A percentile compares a stretch with the other conserved stretches of the same genome.
phyloP scores from a whole-genome alignment of 2,113 vertebrate genomes.

The Paracyprichromis sp. region DNA sequence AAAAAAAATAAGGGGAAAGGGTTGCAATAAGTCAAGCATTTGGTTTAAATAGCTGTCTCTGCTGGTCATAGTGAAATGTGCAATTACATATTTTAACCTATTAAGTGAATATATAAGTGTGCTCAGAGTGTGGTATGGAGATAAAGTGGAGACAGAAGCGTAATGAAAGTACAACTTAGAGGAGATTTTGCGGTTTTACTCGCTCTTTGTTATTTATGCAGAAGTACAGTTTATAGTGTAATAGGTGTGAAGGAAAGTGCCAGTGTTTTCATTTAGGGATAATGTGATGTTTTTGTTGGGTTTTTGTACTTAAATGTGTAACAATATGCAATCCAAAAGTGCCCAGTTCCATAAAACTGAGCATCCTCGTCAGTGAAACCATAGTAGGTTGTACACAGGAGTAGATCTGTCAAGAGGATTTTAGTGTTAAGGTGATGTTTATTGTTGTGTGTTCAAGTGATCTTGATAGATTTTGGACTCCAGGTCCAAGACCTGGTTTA shows the following conservation, averaged over 20 bases:
- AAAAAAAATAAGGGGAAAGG: not conserved
- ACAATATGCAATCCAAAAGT: conserved; percentile 62
- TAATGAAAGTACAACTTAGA: conserved; percentile 2
- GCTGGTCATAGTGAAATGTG: conserved; percentile 37
- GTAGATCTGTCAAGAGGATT: not conserved
- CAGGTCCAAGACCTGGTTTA: not conserved
- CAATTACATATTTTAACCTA: conserved; percentile 31
- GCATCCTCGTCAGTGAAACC: conserved; percentile 20
- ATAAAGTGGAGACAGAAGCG: not conserved
- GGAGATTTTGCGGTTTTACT: not conserved
- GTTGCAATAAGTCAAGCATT: conserved; percentile 52
- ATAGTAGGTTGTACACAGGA: not conserved
- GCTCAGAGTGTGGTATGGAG: not conserved
- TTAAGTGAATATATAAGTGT: conserved; percentile 8
- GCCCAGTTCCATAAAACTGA: conserved; percentile 33
- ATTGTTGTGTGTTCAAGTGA: not conserved
- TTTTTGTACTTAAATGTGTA: conserved; percentile 33
- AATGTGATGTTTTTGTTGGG: not conserved
- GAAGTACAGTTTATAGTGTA: conserved; percentile 1
- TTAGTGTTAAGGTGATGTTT: conserved; percentile 16
- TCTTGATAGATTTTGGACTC: not conserved
- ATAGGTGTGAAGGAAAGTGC: conserved; percentile 40
- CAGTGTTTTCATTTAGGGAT: conserved; percentile 49
- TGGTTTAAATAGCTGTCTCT: not conserved
- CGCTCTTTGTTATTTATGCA: conserved; percentile 41